Evolutionary conservation across 2,888 invertebrate species (phyloP).

Genomic region (Xylocampa areola): DNA sequence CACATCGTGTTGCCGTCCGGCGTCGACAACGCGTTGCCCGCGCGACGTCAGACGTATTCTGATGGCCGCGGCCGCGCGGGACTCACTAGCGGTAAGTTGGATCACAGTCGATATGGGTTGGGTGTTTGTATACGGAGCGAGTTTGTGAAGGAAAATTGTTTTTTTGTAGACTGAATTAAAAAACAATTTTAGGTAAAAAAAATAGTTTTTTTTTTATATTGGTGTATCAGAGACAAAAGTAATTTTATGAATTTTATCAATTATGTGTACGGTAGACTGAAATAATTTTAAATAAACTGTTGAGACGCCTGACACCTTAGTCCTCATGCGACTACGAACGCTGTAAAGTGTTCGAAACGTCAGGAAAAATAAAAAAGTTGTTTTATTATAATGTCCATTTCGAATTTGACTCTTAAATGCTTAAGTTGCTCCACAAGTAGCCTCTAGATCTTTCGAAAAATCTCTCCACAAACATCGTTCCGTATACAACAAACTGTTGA

Average conservation of each 20-base stretch:
- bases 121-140: slow-evolving; percentile 20
- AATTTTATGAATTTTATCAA: too few species aligned
- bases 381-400: background rate
- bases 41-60: slow-evolving; percentile 90
- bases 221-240: too few species aligned
- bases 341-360: too few species aligned
- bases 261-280: too few species aligned
- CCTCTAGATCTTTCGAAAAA: background rate
- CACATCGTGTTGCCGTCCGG: slow-evolving; percentile 91
- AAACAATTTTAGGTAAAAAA: too few species aligned
- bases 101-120: background rate
- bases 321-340: too few species aligned
- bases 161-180: too few species aligned
- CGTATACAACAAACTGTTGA: slow-evolving; percentile 29
- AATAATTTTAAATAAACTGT: too few species aligned
- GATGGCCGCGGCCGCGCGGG: slow-evolving; percentile 78
- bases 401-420: background rate
- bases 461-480: slow-evolving; percentile 31
- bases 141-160: background rate
- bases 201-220: too few species aligned
- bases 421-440: background rate
- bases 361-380: too few species aligned
- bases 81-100: slow-evolving; percentile 80
- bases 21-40: slow-evolving; percentile 92
- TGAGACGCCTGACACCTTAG: too few species aligned